Percentiles rank a stretch among this genome's conserved stretches.
Evolutionary conservation across 1,140 invertebrate genomes (phyloP).

Genomic region (Epicauta chinensis): DNA sequence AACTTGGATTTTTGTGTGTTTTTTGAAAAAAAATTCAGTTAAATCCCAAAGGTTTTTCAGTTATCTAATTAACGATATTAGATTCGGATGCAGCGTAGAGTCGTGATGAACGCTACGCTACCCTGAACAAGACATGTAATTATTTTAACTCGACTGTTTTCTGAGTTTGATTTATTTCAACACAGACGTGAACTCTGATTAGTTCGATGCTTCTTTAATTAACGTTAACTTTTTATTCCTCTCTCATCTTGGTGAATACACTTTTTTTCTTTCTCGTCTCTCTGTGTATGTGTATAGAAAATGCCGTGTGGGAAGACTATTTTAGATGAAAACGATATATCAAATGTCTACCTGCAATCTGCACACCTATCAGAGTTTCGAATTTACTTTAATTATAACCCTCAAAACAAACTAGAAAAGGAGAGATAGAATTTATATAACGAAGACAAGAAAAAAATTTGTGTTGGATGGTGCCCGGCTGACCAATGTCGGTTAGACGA

Average conservation of each 20-base stretch:
- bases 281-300: too few species aligned
- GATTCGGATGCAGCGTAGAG: conserved; percentile 37
- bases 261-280: too few species aligned
- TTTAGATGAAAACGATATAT: conserved; percentile 31
- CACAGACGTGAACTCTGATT: conserved; percentile 42
- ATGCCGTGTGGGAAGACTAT: conserved; percentile 27
- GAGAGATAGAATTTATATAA: too few species aligned
- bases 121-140: conserved; percentile 41
- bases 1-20: conserved; percentile 22
- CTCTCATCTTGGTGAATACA: not conserved
- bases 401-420: not conserved
- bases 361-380: conserved; percentile 22
- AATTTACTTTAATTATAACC: conserved; percentile 7
- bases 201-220: conserved; percentile 43
- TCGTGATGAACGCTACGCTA: conserved; percentile 38
- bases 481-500: too few species aligned
- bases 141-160: conserved; percentile 39
- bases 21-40: conserved; percentile 32
- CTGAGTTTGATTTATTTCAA: conserved; percentile 42
- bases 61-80: conserved; percentile 44
- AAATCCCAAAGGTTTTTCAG: conserved; percentile 35
- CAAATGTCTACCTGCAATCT: conserved; percentile 29
- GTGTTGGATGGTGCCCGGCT: too few species aligned
- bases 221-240: conserved; percentile 36
- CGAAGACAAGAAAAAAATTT: too few species aligned